phyloP scores from a whole-genome alignment of 2,113 vertebrate genomes.

The Gallinago jamesoni region DNA sequence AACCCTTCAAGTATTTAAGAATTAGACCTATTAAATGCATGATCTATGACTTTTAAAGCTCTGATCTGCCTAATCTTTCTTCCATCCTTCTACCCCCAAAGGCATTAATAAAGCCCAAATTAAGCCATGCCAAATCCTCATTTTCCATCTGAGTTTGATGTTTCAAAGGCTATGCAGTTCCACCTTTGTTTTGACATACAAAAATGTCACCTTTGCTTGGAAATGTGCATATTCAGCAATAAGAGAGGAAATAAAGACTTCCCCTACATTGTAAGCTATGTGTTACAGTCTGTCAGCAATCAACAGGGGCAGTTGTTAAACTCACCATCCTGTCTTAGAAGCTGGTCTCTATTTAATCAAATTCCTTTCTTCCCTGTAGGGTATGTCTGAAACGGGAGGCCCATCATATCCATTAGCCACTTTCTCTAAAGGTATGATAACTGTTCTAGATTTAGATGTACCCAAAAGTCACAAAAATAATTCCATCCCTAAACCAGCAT shows the following conservation, averaged over 20 bases:
- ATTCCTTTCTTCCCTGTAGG: background rate
- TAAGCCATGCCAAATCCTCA: constrained; percentile 55
- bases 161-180: constrained; percentile 45
- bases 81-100: constrained; percentile 32
- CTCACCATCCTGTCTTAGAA: background rate
- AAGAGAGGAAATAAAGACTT: background rate
- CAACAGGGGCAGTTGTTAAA: constrained; percentile 51
- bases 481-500: background rate
- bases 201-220: constrained; percentile 26
- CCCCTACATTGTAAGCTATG: background rate
- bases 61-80: constrained; percentile 47
- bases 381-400: background rate
- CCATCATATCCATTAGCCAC: background rate
- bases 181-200: constrained; percentile 48
- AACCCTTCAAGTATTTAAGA: constrained; percentile 40
- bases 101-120: constrained; percentile 39
- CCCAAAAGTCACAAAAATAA: background rate
- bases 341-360: background rate
- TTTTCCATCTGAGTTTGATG: constrained; percentile 38
- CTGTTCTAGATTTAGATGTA: background rate
- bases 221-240: background rate
- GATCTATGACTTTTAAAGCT: constrained; percentile 45
- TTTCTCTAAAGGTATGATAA: background rate
- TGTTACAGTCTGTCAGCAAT: constrained; percentile 38
- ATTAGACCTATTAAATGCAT: constrained; percentile 50